Percentiles rank a stretch among this genome's conserved stretches.
Conservation (phyloP, 2,797 vertebrate genomes). For the Oreonectes daqikongensis region DNA sequence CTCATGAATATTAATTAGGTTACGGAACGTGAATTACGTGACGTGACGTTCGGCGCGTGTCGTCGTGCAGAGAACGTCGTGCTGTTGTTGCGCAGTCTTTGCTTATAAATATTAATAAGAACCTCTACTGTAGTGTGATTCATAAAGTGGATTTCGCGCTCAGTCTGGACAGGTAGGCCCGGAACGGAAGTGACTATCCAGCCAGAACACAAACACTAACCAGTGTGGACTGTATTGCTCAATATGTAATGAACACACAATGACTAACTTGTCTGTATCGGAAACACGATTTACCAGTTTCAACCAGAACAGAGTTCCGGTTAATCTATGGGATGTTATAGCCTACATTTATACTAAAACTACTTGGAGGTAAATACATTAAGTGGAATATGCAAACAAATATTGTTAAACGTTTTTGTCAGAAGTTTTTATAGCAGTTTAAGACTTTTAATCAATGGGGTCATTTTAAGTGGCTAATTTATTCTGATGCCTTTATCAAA, state of each 20-base stretch:
- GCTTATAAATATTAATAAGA: background rate
- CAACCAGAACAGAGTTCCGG: no score
- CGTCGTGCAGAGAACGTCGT: no score
- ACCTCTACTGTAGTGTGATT: background rate
- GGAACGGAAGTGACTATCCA: slow-evolving; percentile 46
- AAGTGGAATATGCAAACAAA: no score
- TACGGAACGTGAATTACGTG: background rate
- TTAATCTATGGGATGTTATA: no score
- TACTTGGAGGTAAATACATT: no score
- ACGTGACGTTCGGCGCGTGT: background rate
- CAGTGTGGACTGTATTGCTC: slow-evolving; percentile 11
- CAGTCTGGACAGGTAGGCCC: slow-evolving; percentile 19
- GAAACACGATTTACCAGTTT: background rate
- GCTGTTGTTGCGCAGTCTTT: background rate
- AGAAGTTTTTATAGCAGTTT: no score
- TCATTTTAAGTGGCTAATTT: no score
- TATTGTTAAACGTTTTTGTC: no score
- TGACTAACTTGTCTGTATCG: slow-evolving; percentile 11
- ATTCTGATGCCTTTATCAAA: no score
- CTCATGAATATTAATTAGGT: slow-evolving; percentile 25
- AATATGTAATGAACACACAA: background rate
- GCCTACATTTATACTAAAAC: no score
- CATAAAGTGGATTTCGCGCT: background rate
- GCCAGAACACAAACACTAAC: background rate
- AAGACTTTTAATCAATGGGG: no score